Evolutionary conservation across 2,113 vertebrate genomes (phyloP).

Genomic region (Herpetotheres cachinnans): DNA sequence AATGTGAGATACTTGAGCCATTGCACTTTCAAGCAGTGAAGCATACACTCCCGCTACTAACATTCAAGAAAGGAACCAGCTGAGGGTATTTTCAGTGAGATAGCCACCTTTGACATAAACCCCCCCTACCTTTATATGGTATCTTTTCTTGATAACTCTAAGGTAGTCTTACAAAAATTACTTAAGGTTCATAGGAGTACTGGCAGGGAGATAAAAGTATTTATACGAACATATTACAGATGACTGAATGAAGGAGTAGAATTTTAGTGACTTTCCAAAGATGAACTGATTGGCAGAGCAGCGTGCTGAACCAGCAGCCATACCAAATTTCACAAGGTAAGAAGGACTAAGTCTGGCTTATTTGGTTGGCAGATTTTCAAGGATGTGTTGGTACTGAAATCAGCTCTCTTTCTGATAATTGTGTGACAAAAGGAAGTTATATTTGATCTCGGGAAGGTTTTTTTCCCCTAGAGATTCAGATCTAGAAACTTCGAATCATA

Average conservation of each 20-base stretch:
- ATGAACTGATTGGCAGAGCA: not conserved
- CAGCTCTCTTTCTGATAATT: not conserved
- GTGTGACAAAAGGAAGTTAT: not conserved
- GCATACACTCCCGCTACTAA: accelerated
- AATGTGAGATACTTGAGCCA: not conserved
- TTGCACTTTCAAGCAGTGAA: not conserved
- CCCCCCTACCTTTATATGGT: not conserved
- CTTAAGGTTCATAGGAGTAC: not conserved
- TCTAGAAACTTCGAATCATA: not conserved
- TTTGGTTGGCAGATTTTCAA: not conserved
- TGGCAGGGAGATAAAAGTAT: not conserved
- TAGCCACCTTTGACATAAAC: not conserved
- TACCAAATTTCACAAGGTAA: not conserved
- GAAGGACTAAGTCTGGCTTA: not conserved
- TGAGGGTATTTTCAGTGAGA: not conserved
- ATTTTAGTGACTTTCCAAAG: not conserved
- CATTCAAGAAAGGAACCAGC: not conserved
- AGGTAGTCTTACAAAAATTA: not conserved
- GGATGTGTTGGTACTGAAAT: not conserved
- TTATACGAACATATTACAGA: not conserved
- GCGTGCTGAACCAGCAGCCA: not conserved
- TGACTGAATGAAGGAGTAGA: not conserved
- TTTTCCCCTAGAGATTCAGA: not conserved
- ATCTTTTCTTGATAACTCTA: not conserved
- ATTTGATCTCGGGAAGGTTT: not conserved